Base-by-base conservation (phyloP, 1,140 invertebrate species). In the Brachionus plicatilis region DNA sequence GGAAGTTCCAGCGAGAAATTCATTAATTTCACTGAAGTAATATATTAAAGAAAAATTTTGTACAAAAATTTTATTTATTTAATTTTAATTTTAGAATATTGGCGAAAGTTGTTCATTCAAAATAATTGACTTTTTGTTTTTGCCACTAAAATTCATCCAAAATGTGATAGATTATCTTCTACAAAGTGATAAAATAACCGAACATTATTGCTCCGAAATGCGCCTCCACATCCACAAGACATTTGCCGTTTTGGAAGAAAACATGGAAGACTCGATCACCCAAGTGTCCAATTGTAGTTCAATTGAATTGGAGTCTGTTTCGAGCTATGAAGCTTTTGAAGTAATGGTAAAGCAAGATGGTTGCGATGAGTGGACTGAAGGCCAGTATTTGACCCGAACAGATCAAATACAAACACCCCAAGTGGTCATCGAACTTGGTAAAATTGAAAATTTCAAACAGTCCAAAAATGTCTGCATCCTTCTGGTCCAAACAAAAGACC, bases 41-140 rank as follows among this genome's bases (percentile, higher is more conserved):
- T 37, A 37, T 7, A 12, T 3, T 56, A 17, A 33, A 29, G 4
- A 24, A 37, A 24, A 24, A 24, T 53, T 47, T 76, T 27, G 0
- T 53, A 37, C 7, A 37, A 6, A 37, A 37, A 3, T 37, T 33
- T 33, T 27, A 47, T 20, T 43, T 6, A 17, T 45, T 65, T 20
- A 29, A 45, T 41, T 65, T 17, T 37, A 8, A 29, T 43, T 45
- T 45, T 65, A 82, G 79, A 82, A 82, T n/a, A 43, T 60, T 45
- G 50, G 65, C 5, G 53, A 60, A 68, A 43, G 12, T 33, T 24
- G 17, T 43, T 41, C 53, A 4, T 47, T 82, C 79, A 68, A 82
- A 45, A 60, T 82, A 45, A 65, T 82, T 7, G 79, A 82, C 17
- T 82, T 82, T 20, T 68, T 82, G 53, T 82, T 82, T 37, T 45